phyloP scores from a whole-genome alignment of 2,888 invertebrate genomes.

The Vesta saturnalis region DNA sequence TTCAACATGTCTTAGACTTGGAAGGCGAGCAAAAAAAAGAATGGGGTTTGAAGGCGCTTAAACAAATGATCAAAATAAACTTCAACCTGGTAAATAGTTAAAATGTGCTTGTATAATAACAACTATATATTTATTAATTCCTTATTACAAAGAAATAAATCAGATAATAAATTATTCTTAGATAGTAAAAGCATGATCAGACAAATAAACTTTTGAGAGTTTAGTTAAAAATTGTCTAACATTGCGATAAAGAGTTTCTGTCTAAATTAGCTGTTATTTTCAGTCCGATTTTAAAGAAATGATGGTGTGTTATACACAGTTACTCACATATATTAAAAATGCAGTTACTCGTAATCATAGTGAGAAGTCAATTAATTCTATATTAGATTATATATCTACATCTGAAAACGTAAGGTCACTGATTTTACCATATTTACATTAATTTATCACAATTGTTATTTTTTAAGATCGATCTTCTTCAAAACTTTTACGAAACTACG shows the following conservation, averaged over 20 bases:
- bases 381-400: constrained; percentile 98
- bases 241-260: too few species aligned
- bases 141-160: too few species aligned
- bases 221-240: too few species aligned
- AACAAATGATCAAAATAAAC: constrained; percentile 99
- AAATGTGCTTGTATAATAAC: not conserved
- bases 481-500: constrained; percentile 98
- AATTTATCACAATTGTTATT: not conserved
- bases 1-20: constrained; percentile 94
- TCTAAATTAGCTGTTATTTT: not conserved
- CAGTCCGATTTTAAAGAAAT: constrained; percentile 84
- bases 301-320: constrained; percentile 82
- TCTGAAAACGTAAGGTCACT: constrained; percentile 98
- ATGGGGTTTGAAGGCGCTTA: constrained; percentile 99
- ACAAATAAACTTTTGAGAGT: too few species aligned
- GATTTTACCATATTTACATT: not conserved
- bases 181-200: too few species aligned
- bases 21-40: constrained; percentile 99
- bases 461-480: constrained; percentile 91
- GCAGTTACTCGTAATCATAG: constrained; percentile 99
- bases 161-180: too few species aligned
- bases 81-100: constrained; percentile 82
- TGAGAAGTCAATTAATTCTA: constrained; percentile 99
- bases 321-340: constrained; percentile 98
- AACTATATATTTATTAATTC: too few species aligned